Evolutionary conservation across 2,797 vertebrate species (phyloP).

Genomic region (Nannoperca australis): DNA sequence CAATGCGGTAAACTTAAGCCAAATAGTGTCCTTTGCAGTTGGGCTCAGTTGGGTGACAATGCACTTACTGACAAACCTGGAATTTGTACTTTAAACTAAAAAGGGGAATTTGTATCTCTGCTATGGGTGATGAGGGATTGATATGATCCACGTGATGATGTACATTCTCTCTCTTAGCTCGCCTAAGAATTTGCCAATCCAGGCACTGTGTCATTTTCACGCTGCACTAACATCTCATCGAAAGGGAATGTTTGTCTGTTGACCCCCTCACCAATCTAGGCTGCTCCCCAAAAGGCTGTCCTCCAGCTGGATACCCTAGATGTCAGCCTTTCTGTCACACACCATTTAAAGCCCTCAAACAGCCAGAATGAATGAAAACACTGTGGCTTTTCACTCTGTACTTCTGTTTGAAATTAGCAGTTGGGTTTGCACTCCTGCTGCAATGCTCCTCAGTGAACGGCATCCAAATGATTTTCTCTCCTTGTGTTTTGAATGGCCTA

Average conservation of each 20-base stretch:
- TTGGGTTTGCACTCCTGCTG: slow-evolving; percentile 45
- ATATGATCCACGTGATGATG: slow-evolving; percentile 30
- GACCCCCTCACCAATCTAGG: slow-evolving; percentile 1
- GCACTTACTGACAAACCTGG: slow-evolving; percentile 15
- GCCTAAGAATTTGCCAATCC: slow-evolving; percentile 42
- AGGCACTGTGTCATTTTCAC: slow-evolving; percentile 40
- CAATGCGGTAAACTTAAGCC: slow-evolving; percentile 27
- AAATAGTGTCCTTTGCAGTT: slow-evolving; percentile 34
- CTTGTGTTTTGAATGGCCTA: slow-evolving; percentile 23
- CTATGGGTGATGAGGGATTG: slow-evolving; percentile 3
- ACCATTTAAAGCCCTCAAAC: slow-evolving; percentile 32
- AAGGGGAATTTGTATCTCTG: not conserved
- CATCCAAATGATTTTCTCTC: slow-evolving; percentile 46
- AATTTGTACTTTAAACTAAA: not conserved
- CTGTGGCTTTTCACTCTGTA: slow-evolving; percentile 16
- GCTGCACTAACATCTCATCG: slow-evolving; percentile 41
- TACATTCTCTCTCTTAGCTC: slow-evolving; percentile 33
- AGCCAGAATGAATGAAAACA: slow-evolving; percentile 23
- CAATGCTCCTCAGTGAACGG: not conserved
- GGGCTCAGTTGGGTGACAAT: slow-evolving; percentile 21
- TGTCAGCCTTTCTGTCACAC: slow-evolving; percentile 41
- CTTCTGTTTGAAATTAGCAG: slow-evolving; percentile 46
- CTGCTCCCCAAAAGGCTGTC: slow-evolving; percentile 1
- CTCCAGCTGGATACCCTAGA: slow-evolving; percentile 34
- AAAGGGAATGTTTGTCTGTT: slow-evolving; percentile 45